Percentiles rank a stretch among this genome's conserved stretches.
Conservation (phyloP, 1,140 invertebrate genomes). For the Metaphire vulgaris region DNA sequence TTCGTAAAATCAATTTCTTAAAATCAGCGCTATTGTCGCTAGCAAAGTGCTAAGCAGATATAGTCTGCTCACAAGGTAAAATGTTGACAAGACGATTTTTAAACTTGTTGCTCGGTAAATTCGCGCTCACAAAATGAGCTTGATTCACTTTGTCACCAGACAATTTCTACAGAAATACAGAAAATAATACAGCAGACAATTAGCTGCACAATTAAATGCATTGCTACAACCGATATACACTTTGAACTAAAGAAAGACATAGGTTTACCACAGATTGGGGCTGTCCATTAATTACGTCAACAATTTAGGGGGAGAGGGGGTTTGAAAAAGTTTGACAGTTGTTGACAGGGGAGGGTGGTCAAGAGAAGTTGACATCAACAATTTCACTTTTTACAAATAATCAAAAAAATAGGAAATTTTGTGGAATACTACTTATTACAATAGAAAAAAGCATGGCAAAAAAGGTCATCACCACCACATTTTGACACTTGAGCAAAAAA, state of each 20-base stretch:
- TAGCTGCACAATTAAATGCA: neutral
- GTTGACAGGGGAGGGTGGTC: no score
- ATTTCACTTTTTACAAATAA: no score
- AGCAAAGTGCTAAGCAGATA: neutral
- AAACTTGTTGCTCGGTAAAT: constrained; percentile 91
- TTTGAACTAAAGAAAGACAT: neutral
- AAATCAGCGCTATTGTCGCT: neutral
- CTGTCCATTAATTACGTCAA: no score
- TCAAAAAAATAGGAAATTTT: no score
- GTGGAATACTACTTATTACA: no score
- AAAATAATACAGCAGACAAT: constrained; percentile 11
- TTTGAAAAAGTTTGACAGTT: no score
- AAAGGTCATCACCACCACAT: no score
- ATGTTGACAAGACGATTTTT: constrained; percentile 97
- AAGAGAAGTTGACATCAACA: no score
- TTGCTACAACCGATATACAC: neutral
- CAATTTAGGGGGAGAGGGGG: no score
- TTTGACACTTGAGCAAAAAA: no score
- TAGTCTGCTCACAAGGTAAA: constrained; percentile 67
- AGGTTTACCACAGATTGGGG: neutral
- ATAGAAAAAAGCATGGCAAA: no score
- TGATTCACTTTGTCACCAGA: constrained; percentile 90
- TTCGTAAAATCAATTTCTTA: neutral
- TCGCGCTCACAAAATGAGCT: constrained; percentile 87
- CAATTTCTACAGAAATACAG: constrained; percentile 75